Percentiles rank a stretch among this genome's conserved stretches.
phyloP scores from a whole-genome alignment of 2,113 vertebrate species.

The Hippoglossus stenolepis region DNA sequence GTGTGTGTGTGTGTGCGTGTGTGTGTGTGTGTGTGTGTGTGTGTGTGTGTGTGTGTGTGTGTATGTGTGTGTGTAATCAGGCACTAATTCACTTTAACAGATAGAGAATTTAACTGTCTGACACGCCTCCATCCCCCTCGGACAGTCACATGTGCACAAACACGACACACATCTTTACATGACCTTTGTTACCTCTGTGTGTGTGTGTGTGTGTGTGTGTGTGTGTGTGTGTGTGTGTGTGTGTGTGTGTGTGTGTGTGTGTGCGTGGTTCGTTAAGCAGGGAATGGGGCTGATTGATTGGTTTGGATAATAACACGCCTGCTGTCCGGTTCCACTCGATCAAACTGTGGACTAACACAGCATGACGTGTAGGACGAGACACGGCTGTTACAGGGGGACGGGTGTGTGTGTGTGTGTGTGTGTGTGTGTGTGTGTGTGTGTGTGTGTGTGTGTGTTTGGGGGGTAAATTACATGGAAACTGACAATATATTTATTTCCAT shows the following conservation, averaged over 20 bases:
- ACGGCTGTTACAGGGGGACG: constrained; percentile 31
- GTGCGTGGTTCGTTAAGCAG: constrained; percentile 53
- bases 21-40: too few relatives aligned
- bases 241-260: constrained; percentile 26
- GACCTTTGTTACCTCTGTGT: constrained; percentile 29
- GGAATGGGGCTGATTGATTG: constrained; percentile 57
- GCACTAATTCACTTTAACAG: neutral
- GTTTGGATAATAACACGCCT: constrained; percentile 54
- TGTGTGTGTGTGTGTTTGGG: neutral
- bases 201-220: neutral
- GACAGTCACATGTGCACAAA: neutral
- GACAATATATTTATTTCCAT: too few relatives aligned
- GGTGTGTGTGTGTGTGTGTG: neutral
- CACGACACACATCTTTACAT: constrained; percentile 33
- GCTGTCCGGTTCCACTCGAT: constrained; percentile 55
- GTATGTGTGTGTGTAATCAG: neutral
- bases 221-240: neutral
- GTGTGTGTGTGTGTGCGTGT: too few relatives aligned
- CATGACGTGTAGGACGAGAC: constrained; percentile 59
- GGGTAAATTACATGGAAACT: neutral
- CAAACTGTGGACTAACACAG: constrained; percentile 50
- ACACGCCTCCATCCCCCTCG: constrained; percentile 19
- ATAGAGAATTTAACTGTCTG: neutral
- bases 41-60: neutral
- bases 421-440: constrained; percentile 2